Percentiles rank a stretch among this genome's conserved stretches.
phyloP scores from a whole-genome alignment of 2,113 vertebrate species.

The Halcyon senegalensis region DNA sequence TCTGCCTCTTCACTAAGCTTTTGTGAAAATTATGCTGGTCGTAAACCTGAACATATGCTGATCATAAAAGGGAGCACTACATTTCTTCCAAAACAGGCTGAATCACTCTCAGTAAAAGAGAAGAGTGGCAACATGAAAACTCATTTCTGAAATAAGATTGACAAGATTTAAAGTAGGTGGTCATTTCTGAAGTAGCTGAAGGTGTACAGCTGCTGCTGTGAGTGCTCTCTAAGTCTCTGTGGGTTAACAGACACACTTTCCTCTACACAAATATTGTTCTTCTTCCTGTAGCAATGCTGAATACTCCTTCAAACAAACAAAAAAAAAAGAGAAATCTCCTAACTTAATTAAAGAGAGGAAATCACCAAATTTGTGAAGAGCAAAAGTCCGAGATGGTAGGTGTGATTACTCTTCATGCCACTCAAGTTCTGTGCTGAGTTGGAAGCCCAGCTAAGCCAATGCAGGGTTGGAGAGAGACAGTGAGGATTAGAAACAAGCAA shows the following conservation, averaged over 20 bases:
- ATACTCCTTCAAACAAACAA: background rate
- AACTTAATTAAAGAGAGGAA: background rate
- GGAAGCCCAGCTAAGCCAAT: background rate
- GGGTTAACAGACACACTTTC: background rate
- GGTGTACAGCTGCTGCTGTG: background rate
- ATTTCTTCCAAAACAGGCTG: constrained; percentile 28
- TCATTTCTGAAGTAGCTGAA: background rate
- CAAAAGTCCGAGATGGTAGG: background rate
- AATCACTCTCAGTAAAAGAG: background rate
- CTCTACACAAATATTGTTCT: background rate
- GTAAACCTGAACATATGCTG: constrained; percentile 30
- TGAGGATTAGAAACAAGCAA: accelerated
- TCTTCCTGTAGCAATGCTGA: background rate
- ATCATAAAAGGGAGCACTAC: background rate
- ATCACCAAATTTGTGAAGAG: background rate
- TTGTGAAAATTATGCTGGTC: constrained; percentile 2
- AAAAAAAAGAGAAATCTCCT: background rate
- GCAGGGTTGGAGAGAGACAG: background rate
- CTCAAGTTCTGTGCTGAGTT: background rate
- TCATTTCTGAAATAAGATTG: background rate
- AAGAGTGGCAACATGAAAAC: background rate
- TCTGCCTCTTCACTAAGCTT: constrained; percentile 7
- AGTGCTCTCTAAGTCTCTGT: background rate
- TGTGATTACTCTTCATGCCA: background rate
- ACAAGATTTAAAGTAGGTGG: background rate